These are phyloP conservation scores for Balearica regulorum DNA, from an alignment of 2,797 vertebrate species.

Conservation along the genomic window DNA sequence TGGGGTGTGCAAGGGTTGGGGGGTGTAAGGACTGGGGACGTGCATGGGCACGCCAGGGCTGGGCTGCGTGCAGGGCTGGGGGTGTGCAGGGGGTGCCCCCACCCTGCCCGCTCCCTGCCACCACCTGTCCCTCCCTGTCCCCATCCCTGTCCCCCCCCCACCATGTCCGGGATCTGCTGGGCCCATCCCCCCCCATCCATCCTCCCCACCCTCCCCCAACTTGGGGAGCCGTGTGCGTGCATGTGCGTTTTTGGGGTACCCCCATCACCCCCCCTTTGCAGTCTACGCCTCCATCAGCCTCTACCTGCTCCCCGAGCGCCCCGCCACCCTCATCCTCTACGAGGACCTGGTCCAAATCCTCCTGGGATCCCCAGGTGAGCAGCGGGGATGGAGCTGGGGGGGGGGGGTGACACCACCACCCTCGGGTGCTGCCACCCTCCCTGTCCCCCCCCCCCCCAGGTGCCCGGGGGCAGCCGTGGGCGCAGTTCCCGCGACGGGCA, in stretches of 20 bases:
- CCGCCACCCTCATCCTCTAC: slow-evolving; percentile 93
- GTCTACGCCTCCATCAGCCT: slow-evolving; percentile 94
- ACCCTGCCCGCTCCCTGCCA: not conserved
- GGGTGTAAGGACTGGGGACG: not conserved
- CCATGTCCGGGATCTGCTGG: not conserved
- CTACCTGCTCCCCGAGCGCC: slow-evolving; percentile 90
- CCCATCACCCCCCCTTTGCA: slow-evolving; percentile 20
- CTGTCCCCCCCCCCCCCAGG: slow-evolving; percentile 65
- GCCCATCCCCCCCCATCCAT: too few species aligned
- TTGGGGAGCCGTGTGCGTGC: too few species aligned
- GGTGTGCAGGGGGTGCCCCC: not conserved
- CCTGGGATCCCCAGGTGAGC: slow-evolving; percentile 88
- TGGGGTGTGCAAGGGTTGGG: too few species aligned
- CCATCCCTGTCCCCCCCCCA: not conserved
- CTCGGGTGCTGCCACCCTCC: not conserved
- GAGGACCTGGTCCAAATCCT: slow-evolving; percentile 94
- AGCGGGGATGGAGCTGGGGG: not conserved
- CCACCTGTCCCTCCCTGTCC: not conserved
- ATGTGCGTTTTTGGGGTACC: not conserved
- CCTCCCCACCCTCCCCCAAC: not conserved
- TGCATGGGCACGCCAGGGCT: not conserved
- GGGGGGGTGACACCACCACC: not conserved
- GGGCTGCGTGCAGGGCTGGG: not conserved
- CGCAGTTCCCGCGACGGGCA: slow-evolving; percentile 89
- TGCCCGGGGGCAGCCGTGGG: slow-evolving; percentile 88